These are phyloP conservation scores for Anarhynchus alexandrinus DNA, from an alignment of 2,113 vertebrate species.

Conservation along the genomic window DNA sequence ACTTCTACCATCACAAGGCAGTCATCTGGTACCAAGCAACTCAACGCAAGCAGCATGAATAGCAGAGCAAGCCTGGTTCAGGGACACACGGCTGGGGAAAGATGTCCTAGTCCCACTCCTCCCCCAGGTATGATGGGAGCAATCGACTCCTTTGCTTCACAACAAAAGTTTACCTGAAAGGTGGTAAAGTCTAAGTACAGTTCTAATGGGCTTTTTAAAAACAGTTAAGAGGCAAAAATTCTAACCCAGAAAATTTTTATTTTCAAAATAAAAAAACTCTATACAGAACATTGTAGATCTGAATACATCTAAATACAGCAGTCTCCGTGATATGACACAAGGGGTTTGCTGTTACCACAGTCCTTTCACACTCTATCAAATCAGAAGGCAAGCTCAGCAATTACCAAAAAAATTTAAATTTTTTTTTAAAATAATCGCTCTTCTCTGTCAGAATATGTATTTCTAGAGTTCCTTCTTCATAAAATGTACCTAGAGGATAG, in stretches of 20 bases:
- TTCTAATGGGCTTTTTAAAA: background rate
- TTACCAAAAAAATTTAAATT: background rate
- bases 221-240: background rate
- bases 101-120: background rate
- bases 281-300: slow-evolving; percentile 46
- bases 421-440: background rate
- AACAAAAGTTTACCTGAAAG: background rate
- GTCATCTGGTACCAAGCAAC: background rate
- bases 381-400: slow-evolving; percentile 26
- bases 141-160: background rate
- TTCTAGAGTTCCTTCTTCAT: slow-evolving; percentile 19
- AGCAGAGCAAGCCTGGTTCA: background rate
- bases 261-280: slow-evolving; percentile 70
- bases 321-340: background rate
- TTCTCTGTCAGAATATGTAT: slow-evolving; percentile 1
- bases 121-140: background rate
- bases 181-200: background rate
- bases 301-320: slow-evolving; percentile 55
- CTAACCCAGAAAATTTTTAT: slow-evolving; percentile 55
- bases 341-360: background rate
- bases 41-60: background rate
- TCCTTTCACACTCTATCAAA: slow-evolving; percentile 25
- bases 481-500: background rate
- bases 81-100: background rate
- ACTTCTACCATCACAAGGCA: background rate